phyloP scores from a whole-genome alignment of 2,113 vertebrate genomes.

The Furnarius figulus region DNA sequence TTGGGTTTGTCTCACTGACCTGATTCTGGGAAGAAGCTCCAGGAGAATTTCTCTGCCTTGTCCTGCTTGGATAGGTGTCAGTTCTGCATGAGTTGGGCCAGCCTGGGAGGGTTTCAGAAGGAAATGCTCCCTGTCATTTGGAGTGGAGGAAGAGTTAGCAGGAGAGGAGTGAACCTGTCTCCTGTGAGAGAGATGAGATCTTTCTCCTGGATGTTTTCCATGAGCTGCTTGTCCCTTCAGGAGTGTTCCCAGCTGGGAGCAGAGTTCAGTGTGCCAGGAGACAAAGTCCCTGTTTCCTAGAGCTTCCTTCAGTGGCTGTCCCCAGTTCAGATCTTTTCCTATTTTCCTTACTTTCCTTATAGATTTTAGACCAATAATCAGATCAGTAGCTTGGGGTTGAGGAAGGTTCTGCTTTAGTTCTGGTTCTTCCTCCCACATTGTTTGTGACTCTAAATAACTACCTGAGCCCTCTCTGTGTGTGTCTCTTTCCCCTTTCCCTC shows the following conservation, averaged over 20 bases:
- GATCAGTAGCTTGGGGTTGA: not conserved
- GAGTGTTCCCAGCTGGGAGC: not conserved
- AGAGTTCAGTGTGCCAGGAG: not conserved
- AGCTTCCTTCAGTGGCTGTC: not conserved
- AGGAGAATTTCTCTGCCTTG: not conserved
- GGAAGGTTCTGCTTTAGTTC: not conserved
- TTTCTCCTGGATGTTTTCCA: not conserved
- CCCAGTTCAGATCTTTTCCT: not conserved
- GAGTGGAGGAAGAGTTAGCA: not conserved
- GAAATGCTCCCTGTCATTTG: not conserved
- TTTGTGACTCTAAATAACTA: not conserved
- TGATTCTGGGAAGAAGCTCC: not conserved
- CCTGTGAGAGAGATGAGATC: not conserved
- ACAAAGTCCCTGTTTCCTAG: not conserved
- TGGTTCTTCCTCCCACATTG: not conserved
- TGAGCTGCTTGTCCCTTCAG: not conserved
- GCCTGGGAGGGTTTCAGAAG: not conserved
- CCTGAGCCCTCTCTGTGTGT: not conserved
- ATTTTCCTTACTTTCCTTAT: not conserved
- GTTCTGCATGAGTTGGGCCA: slow-evolving; percentile 24
- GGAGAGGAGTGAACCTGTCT: rapidly evolving
- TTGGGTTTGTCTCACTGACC: not conserved
- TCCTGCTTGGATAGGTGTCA: not conserved
- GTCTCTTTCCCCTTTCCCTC: not conserved
- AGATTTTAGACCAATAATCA: not conserved